Percentiles rank a stretch among this genome's conserved stretches.
Evolutionary conservation across 2,888 invertebrate genomes (phyloP).

Genomic region (Acleris holmiana): DNA sequence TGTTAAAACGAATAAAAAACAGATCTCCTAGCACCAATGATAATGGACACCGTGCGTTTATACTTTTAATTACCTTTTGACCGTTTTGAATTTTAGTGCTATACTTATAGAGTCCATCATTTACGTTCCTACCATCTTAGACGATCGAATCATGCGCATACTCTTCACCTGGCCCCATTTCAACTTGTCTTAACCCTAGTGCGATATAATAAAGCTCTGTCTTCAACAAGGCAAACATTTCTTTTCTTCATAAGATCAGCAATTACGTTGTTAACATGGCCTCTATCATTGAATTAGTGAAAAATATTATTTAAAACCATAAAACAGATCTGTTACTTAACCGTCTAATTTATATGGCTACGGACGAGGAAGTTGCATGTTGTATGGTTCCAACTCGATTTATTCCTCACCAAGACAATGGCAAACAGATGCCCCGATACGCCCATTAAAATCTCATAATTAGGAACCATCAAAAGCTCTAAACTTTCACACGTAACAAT

Average conservation of each 20-base stretch:
- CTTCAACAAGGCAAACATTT: constrained; percentile 66
- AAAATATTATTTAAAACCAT: too few relatives aligned
- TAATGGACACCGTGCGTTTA: constrained; percentile 34
- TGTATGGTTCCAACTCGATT: too few relatives aligned
- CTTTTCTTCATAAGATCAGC: constrained; percentile 49
- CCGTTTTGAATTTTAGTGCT: constrained; percentile 13
- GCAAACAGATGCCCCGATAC: constrained; percentile 44
- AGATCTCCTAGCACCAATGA: constrained; percentile 81
- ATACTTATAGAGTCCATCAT: constrained; percentile 29
- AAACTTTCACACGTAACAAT: constrained; percentile 65
- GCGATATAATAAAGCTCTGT: constrained; percentile 68
- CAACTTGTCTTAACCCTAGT: constrained; percentile 67
- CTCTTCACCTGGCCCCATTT: constrained; percentile 70
- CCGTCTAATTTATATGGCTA: too few relatives aligned
- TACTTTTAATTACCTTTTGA: constrained; percentile 1
- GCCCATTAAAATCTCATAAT: constrained; percentile 54
- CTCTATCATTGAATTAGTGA: too few relatives aligned
- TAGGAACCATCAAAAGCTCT: constrained; percentile 67
- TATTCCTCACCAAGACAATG: too few relatives aligned
- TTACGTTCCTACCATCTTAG: constrained; percentile 14
- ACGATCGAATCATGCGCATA: constrained; percentile 42
- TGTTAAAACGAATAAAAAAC: constrained; percentile 61
- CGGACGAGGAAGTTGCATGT: too few relatives aligned
- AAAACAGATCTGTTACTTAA: too few relatives aligned
- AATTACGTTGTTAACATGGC: constrained; percentile 43